Evolutionary conservation across 2,113 vertebrate genomes (phyloP), one percentile per base, ranked within the genome.

Genomic region (Larimichthys crocea): DNA sequence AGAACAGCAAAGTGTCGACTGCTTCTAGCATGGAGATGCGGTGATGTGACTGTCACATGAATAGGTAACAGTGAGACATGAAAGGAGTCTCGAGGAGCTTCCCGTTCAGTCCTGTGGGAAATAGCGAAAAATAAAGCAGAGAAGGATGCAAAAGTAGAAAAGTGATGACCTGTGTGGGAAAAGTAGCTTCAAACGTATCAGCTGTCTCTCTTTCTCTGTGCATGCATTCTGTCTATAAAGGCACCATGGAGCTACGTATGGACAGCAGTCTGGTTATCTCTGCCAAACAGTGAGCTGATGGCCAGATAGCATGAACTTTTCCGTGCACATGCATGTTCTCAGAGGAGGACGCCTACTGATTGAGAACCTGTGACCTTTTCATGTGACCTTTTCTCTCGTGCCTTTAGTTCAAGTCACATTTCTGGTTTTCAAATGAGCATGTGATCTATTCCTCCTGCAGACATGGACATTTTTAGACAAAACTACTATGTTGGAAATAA

Each of bases 331-430:
- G 50, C 26, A 15, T 10, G 2, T 11, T 82, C 65, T 62, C 62
- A 1, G 4, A 63, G 70, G 84, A 78, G 44, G 40, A 52, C n/a
- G 26, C 46, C 16, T 60, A 85, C 73, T 76, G 66, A 84, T 76
- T 63, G 10, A 62, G 16, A 60, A 66, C 56, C 46, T 9, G n/a
- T 57, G 50, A 82, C 82, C 75, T 78, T 82, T 77, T 20, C 19
- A 17, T 22, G 4, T 73, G 62, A 56, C 79, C 64, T 82, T 82
- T 75, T 12, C 49, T 40, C 4, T 14, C 10, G 17, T 49, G 46
- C 24, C 44, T 16, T 57, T 48, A 9, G 71, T 66, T 71, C 59
- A 17, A 4, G 50, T 49, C 24, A 24, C 26, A 8, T 29, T 48
- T 19, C 48, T 2, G 9, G 15, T 40, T 57, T 57, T 31, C 22